These are phyloP conservation scores for Anthoscopus minutus DNA, from an alignment of 2,113 vertebrate genomes.

Conservation along the genomic window DNA sequence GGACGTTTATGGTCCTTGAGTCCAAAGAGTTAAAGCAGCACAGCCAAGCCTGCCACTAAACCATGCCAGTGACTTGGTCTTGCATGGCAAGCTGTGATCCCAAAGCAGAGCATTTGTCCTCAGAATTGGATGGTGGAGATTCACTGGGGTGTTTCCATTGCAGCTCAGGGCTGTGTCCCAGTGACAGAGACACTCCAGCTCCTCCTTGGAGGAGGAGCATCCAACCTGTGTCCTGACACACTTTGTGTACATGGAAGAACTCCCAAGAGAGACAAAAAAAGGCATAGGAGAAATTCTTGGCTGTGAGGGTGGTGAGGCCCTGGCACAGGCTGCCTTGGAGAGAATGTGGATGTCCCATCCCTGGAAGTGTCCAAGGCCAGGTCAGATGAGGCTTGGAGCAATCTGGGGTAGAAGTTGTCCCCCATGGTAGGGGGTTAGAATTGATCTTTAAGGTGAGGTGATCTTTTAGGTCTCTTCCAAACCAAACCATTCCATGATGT, in stretches of 20 bases:
- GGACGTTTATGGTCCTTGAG: not conserved
- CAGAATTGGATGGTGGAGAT: not conserved
- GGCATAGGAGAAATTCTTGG: accelerated
- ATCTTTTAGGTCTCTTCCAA: not conserved
- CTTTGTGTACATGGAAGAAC: not conserved
- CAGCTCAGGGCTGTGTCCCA: not conserved
- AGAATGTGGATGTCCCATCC: not conserved
- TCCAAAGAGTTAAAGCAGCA: not conserved
- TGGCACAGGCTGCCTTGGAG: not conserved
- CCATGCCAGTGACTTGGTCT: not conserved
- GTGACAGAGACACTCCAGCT: not conserved
- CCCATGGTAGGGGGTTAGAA: not conserved
- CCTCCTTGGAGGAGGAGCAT: not conserved
- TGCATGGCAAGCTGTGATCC: not conserved
- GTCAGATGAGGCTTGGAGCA: not conserved
- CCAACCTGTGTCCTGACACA: not conserved
- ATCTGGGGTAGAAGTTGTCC: accelerated
- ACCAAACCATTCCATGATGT: not conserved
- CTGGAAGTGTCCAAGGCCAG: not conserved
- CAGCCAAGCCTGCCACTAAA: not conserved
- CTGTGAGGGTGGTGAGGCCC: accelerated
- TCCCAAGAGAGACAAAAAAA: not conserved
- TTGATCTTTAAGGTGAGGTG: too few species aligned
- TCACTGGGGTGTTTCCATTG: too few species aligned
- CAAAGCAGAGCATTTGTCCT: not conserved